Percentiles rank a stretch among this genome's conserved stretches.
phyloP scores from a whole-genome alignment of 2,797 vertebrate genomes.

The Aplochiton taeniatus region DNA sequence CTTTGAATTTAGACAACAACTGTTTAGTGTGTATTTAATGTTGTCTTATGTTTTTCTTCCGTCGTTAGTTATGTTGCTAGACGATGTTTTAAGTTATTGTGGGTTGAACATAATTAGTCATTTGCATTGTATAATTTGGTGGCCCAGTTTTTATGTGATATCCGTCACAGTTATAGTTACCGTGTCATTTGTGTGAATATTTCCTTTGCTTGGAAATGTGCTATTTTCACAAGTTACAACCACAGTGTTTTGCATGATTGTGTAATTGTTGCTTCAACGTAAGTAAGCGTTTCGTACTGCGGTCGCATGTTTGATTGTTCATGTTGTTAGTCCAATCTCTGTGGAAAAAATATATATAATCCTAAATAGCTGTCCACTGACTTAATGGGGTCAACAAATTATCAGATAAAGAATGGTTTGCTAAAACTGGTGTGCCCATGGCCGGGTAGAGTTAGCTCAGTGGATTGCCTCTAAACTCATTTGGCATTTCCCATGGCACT shows the following conservation, averaged over 20 bases:
- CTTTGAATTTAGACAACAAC: slow-evolving; percentile 37
- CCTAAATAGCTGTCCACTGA: slow-evolving; percentile 37
- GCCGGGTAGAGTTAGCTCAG: too few species aligned
- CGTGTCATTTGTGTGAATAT: slow-evolving; percentile 56
- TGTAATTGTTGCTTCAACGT: slow-evolving; percentile 65
- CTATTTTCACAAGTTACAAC: slow-evolving; percentile 66
- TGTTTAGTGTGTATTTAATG: slow-evolving; percentile 30
- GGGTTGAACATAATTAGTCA: slow-evolving; percentile 59
- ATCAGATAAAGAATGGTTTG: too few species aligned
- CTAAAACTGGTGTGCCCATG: too few species aligned
- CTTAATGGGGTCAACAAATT: too few species aligned
- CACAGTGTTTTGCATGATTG: slow-evolving; percentile 83
- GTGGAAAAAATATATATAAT: slow-evolving; percentile 48
- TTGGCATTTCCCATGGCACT: too few species aligned
- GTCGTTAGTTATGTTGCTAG: slow-evolving; percentile 41
- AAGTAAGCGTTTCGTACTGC: slow-evolving; percentile 61
- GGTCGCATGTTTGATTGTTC: slow-evolving; percentile 54
- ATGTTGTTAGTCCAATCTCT: slow-evolving; percentile 55
- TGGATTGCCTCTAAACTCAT: too few species aligned
- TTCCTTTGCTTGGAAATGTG: slow-evolving; percentile 72
- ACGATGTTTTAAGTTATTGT: slow-evolving; percentile 52
- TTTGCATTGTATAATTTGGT: slow-evolving; percentile 57
- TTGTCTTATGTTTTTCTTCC: slow-evolving; percentile 45
- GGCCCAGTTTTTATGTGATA: slow-evolving; percentile 49
- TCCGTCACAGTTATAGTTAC: slow-evolving; percentile 36